Base-by-base conservation (phyloP, 2,888 invertebrate genomes). In the Synanthedon tipuliformis region DNA sequence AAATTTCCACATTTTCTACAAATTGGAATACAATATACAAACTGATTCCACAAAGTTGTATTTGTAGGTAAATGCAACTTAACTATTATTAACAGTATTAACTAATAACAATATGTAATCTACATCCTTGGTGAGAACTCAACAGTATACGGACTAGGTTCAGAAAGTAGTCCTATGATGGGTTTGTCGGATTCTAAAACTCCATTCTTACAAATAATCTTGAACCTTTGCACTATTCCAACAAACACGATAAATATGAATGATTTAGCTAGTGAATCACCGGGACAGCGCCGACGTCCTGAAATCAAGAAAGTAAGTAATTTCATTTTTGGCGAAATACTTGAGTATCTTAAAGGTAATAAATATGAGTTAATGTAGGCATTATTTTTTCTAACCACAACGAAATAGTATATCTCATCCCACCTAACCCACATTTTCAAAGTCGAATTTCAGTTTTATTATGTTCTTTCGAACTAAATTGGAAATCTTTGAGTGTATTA, bases 281-380 rank as follows among this genome's bases (percentile, higher is more conserved):
- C 92, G 1, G 91, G 81, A 63, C 92, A 92, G 13, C 91, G 83
- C 56, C 92, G 81, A 60, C 89, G 89, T 55, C 91, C 91, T 91
- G 77, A 54, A 80, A 86, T 67, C 52, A 61, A 58, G 59, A 56
- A 51, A 45, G 11, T 55, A n/a, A 45, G 15, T 45, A 7, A 45
- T 45, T 45, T 8, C 41, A 11, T 12, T 41, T 50, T 7, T 23
- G 23, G 23, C 23, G 4, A 23, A 23, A 23, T 23, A 23, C 23
- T 23, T 23, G 23, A 23, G 16, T 3, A 51, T 12, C 11, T 8
- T 13, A 52, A 49, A 49, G 13, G 40, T 10, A 51, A 27, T 10
- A 13, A 23, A 51, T 16, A n/a, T 11, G 1, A 27, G 5, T 27
- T 27, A 27, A 27, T 27, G 1, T 27, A 27, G 27, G 34, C 34